Base-by-base conservation (phyloP, 2,113 vertebrate genomes). In the Alosa alosa region DNA sequence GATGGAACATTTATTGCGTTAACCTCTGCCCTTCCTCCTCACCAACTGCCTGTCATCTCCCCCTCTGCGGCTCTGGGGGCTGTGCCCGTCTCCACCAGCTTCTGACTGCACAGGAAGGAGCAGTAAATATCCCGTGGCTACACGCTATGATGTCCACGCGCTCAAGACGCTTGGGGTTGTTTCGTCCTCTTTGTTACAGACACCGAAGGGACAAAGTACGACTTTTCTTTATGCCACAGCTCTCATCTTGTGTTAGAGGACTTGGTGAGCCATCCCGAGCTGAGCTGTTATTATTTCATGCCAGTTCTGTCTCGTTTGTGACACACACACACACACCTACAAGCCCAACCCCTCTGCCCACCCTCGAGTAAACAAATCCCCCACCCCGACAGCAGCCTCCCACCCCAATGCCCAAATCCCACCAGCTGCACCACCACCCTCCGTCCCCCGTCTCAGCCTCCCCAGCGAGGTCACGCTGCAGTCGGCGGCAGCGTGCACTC, bases 1-100 rank as follows among this genome's bases (percentile, higher is more conserved):
- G 44, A 85, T 84, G 82, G 87, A 84, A 84, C 78, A 64, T 81
- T 83, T 85, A 52, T 85, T 87, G 49, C 75, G 85, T 88, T 90
- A 90, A 86, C 87, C 84, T 87, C 81, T 64, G 81, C 9, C 85
- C 83, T 41, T 15, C 3, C 18, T 84, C 50, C 83, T 83, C 72
- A 49, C 44, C 64, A 25, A 72, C 64, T 72, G 64, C 64, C 85
- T 46, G 86, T 87, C 86, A 87, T 39, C 8, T 82, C 81, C 46
- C 45, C 81, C 64, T 31, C 45, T 9, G 25, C 7, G n/a, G 20
- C 68, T 31, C 25, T 11, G 68, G 47, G 64, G 45, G 82, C 82
- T 31, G 50, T 9, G 20, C 49, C 50, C 25, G 31, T 86, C 82
- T 75, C 20, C 45, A 46, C 44, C 22, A 36, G 45, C 20, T 17